phyloP scores from a whole-genome alignment of 2,797 vertebrate genomes.

The Mus minutoides region DNA sequence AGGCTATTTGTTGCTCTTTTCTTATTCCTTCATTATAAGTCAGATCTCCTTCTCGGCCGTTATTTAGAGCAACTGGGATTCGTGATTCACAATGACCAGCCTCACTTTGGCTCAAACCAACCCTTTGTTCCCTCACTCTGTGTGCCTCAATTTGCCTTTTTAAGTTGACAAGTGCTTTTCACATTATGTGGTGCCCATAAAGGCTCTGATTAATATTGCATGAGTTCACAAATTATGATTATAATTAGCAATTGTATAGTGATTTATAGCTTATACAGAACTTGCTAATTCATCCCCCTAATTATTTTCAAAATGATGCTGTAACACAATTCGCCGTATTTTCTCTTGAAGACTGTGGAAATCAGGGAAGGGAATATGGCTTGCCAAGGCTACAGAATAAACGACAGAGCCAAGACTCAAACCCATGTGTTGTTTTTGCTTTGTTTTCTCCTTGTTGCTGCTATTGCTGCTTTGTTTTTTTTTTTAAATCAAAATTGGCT shows the following conservation, averaged over 20 bases:
- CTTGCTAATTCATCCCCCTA: not conserved
- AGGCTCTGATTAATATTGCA: not conserved
- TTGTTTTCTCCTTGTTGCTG: not conserved
- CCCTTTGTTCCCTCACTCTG: not conserved
- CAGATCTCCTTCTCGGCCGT: not conserved
- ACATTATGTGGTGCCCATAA: not conserved
- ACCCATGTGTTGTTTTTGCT: not conserved
- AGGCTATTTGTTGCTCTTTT: not conserved
- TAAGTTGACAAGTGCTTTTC: not conserved
- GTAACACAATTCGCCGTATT: not conserved
- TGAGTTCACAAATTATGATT: conserved; percentile 33
- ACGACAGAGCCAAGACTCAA: not conserved
- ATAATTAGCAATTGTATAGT: not conserved
- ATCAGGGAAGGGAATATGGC: not conserved
- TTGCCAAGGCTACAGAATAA: not conserved
- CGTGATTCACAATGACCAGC: not conserved
- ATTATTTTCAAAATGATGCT: conserved; percentile 45
- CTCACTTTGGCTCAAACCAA: not conserved
- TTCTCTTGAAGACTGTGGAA: not conserved
- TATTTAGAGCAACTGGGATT: not conserved
- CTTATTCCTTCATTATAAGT: not conserved
- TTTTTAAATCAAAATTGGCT: not conserved
- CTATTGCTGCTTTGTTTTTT: not conserved
- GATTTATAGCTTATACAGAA: not conserved
- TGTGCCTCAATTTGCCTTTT: not conserved